These are phyloP conservation scores for Bellardia bayeri DNA, from an alignment of 2,888 invertebrate genomes.

Conservation along the genomic window DNA sequence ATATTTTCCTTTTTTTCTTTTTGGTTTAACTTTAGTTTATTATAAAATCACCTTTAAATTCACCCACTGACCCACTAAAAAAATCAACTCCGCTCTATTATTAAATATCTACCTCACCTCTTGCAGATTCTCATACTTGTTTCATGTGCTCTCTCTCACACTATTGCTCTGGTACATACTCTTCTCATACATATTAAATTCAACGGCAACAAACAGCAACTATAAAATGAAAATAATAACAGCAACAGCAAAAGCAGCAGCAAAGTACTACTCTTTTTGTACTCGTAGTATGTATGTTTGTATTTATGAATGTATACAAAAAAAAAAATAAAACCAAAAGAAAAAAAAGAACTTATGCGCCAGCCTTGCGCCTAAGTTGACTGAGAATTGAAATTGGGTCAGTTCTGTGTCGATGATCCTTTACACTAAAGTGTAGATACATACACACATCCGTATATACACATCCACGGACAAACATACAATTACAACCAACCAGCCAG, in stretches of 20 bases:
- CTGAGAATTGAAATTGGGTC: constrained; percentile 83
- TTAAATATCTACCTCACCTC: constrained; percentile 46
- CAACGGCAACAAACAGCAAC: constrained; percentile 45
- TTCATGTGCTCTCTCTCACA: constrained; percentile 12
- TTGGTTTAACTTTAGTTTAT: constrained; percentile 47
- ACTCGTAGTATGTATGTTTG: neutral
- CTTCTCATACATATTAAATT: constrained; percentile 10
- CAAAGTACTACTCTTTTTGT: constrained; percentile 2
- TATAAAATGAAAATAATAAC: constrained; percentile 35
- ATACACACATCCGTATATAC: constrained; percentile 33
- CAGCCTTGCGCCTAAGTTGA: constrained; percentile 80
- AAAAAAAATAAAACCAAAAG: constrained; percentile 33
- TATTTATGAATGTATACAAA: neutral
- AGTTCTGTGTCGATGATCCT: constrained; percentile 85
- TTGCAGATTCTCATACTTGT: constrained; percentile 17
- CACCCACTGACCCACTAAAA: constrained; percentile 73
- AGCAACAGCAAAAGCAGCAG: constrained; percentile 24
- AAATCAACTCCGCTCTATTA: constrained; percentile 67
- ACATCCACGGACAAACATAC: constrained; percentile 43
- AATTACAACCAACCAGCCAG: constrained; percentile 24
- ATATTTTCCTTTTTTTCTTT: constrained; percentile 4
- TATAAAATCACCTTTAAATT: constrained; percentile 72
- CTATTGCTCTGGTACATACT: constrained; percentile 23
- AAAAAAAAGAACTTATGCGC: constrained; percentile 57
- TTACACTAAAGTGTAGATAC: constrained; percentile 76